Base-by-base conservation (phyloP, 2,113 vertebrate genomes). In the Laterallus jamaicensis region DNA sequence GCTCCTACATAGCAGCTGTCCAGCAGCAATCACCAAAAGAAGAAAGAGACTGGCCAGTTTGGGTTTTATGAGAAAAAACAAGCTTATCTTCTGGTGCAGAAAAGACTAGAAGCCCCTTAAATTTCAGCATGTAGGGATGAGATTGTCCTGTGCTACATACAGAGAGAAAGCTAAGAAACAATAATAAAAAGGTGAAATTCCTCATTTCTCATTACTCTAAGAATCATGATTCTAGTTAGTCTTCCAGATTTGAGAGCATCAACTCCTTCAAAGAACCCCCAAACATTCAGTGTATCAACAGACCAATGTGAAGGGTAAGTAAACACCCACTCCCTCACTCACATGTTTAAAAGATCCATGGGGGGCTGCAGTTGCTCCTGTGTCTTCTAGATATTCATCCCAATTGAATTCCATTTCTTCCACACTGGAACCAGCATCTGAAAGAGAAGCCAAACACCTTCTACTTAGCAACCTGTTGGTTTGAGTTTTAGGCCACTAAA, bases 371-470 rank as follows among this genome's bases (percentile, higher is more conserved):
- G 93, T 93, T 17, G 99, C 98, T 73, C 98, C 99, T 14, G 98
- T 99, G 97, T 99, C 99, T 97, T 99, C 99, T 92, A 99, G 98
- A 97, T 99, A 99, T 82, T 99, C 99, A 91, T 99, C 99, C 99
- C 99, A 99, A 96, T 95, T 99, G 97, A 99, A 99, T 96, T 99
- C 99, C 56, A 98, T 97, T 86, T 98, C 98, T 95, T 99, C 99
- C 97, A 98, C 97, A 95, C 98, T 98, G 95, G 98, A 99, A 94
- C 99, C 99, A 94, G 98, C 98, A 96, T 99, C 99, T 99, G 97
- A 32, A 97, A 96, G 89, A 81, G 64, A 97, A 88, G 56, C 31
- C 91, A 82, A 96, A 91, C 31, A 50, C 7, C 24, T 56, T 12
- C 39, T 74, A 44, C 9, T 76, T 31, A 59, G 55, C 19, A 79